Percentiles rank a stretch among this genome's conserved stretches.
phyloP scores from a whole-genome alignment of 2,797 vertebrate genomes.

The Gila robusta region DNA sequence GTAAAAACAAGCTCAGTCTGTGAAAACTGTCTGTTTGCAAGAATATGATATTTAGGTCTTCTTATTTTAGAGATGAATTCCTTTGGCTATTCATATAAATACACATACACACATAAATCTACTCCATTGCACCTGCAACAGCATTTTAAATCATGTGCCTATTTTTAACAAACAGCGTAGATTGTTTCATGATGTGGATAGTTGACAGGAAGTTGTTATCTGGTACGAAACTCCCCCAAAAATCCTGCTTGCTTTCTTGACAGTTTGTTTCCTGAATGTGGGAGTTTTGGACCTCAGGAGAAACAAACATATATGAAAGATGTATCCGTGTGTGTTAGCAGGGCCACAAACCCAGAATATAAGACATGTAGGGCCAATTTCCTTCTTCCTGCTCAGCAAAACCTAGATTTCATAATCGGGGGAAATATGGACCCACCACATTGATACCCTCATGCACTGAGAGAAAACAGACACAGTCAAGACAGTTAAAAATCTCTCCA shows the following conservation, averaged over 20 bases:
- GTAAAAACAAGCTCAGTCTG: constrained; percentile 30
- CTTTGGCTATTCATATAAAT: constrained; percentile 31
- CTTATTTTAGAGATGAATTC: constrained; percentile 27
- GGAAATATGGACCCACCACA: constrained; percentile 61
- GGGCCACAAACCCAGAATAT: constrained; percentile 40
- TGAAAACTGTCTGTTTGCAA: constrained; percentile 11
- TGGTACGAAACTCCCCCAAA: constrained; percentile 58
- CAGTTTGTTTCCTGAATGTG: constrained; percentile 69
- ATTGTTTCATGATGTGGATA: constrained; percentile 45
- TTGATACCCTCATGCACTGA: constrained; percentile 39
- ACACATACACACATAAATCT: constrained; percentile 34
- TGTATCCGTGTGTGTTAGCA: constrained; percentile 54
- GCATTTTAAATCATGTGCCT: constrained; percentile 31
- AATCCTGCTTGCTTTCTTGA: constrained; percentile 72
- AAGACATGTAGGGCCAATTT: constrained; percentile 48
- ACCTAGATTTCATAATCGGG: constrained; percentile 57
- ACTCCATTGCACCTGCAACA: constrained; percentile 23
- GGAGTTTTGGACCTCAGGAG: constrained; percentile 73
- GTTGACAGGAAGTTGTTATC: constrained; percentile 52
- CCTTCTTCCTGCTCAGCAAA: constrained; percentile 47
- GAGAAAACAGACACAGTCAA: constrained; percentile 35
- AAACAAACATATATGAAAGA: constrained; percentile 58
- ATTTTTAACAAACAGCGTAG: constrained; percentile 44
- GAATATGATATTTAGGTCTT: not conserved
- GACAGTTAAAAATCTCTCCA: constrained; percentile 50